Conservation (phyloP, 2,113 vertebrate species). For the Antechinus flavipes region DNA sequence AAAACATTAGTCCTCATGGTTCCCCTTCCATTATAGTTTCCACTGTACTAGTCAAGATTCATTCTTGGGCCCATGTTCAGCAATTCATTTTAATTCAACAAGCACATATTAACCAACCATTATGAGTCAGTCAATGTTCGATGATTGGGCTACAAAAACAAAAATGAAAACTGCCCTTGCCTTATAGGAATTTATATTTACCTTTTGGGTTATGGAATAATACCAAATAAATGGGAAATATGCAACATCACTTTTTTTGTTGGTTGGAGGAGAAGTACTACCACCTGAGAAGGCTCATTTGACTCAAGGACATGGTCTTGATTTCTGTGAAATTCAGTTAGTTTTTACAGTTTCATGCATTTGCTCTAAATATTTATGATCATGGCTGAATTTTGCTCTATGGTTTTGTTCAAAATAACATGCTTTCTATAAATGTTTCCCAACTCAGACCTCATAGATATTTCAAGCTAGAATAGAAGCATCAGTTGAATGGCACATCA, state of each 20-base stretch:
- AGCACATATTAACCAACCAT: background rate
- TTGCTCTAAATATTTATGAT: background rate
- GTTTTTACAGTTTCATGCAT: background rate
- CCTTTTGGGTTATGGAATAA: background rate
- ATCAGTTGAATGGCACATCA: background rate
- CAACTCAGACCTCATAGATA: background rate
- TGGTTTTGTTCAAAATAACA: background rate
- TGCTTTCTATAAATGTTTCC: background rate
- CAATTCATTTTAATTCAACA: background rate
- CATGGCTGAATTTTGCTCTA: background rate
- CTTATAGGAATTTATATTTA: background rate
- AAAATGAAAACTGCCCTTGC: background rate
- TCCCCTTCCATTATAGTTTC: background rate
- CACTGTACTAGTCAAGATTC: background rate
- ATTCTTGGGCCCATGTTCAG: background rate
- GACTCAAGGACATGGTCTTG: background rate
- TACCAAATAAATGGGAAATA: background rate
- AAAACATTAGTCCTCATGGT: background rate
- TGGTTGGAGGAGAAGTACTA: background rate
- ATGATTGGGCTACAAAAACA: background rate
- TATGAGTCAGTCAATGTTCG: background rate
- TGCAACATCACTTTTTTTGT: background rate
- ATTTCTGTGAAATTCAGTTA: background rate
- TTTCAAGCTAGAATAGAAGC: background rate
- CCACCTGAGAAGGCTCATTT: background rate